A percentile compares a stretch with the other conserved stretches of the same genome.
phyloP scores from a whole-genome alignment of 2,113 vertebrate species.

The Recurvirostra avosetta region DNA sequence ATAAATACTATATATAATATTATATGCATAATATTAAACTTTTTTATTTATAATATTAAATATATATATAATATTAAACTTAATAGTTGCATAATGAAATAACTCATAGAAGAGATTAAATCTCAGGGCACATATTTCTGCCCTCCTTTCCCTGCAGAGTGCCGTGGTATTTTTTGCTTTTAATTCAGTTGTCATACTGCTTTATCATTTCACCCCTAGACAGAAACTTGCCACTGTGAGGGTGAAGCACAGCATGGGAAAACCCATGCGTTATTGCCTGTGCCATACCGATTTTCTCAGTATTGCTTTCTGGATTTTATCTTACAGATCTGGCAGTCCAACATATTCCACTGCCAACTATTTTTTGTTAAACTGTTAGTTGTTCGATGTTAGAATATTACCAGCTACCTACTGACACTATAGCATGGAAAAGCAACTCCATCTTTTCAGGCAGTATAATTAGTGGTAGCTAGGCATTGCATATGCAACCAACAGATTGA shows the following conservation, averaged over 20 bases:
- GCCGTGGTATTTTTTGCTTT: neutral
- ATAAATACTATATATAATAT: neutral
- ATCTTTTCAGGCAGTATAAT: neutral
- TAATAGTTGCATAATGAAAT: neutral
- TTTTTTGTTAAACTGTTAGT: neutral
- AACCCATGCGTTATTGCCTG: neutral
- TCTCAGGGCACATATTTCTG: neutral
- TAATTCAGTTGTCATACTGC: neutral
- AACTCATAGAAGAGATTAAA: neutral
- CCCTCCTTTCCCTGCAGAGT: neutral
- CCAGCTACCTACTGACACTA: neutral
- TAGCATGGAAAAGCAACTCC: neutral
- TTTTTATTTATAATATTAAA: no score
- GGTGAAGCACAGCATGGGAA: neutral
- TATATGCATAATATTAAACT: no score
- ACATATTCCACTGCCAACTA: neutral
- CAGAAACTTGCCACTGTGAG: neutral
- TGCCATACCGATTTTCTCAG: neutral
- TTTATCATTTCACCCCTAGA: neutral
- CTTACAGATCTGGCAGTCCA: neutral
- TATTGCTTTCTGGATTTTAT: neutral
- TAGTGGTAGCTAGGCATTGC: neutral
- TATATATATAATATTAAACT: neutral
- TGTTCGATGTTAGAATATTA: neutral
- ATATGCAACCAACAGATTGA: neutral